Conservation (phyloP, 2,113 vertebrate species). For the Nansenia antarctica region DNA sequence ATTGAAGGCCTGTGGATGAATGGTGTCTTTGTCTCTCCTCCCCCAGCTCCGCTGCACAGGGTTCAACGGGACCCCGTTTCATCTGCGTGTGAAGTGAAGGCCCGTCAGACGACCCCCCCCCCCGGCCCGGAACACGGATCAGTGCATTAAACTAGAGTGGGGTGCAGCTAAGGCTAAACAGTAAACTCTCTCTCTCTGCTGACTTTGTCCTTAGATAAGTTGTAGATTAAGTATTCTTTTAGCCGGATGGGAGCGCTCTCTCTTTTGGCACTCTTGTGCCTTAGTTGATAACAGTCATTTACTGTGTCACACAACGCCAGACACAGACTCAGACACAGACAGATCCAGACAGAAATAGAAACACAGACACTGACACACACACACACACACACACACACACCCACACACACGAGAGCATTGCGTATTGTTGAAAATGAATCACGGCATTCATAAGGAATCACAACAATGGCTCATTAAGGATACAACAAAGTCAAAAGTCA, state of each 20-base stretch:
- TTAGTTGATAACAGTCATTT: not conserved
- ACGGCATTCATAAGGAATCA: not conserved
- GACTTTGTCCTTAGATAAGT: not conserved
- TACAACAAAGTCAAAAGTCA: not conserved
- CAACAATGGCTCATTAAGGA: not conserved
- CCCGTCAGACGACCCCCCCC: too few species aligned
- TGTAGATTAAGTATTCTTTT: not conserved
- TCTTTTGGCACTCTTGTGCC: not conserved
- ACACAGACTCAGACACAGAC: not conserved
- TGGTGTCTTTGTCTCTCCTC: conserved; percentile 42
- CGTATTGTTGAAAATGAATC: not conserved
- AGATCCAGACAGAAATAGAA: not conserved
- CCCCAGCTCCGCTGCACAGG: conserved; percentile 22
- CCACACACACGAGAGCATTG: not conserved
- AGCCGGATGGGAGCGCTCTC: not conserved
- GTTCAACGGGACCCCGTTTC: not conserved
- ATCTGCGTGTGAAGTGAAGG: conserved; percentile 1
- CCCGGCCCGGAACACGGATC: not conserved
- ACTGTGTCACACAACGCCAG: not conserved
- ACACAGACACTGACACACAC: not conserved
- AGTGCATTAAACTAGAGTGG: not conserved
- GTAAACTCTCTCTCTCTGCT: not conserved
- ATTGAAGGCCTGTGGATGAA: conserved; percentile 39
- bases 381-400: not conserved
- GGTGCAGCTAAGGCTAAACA: not conserved